Evolutionary conservation across 2,888 invertebrate genomes (phyloP), one percentile per base, ranked within the genome.

Genomic region (Brachyptera risi): DNA sequence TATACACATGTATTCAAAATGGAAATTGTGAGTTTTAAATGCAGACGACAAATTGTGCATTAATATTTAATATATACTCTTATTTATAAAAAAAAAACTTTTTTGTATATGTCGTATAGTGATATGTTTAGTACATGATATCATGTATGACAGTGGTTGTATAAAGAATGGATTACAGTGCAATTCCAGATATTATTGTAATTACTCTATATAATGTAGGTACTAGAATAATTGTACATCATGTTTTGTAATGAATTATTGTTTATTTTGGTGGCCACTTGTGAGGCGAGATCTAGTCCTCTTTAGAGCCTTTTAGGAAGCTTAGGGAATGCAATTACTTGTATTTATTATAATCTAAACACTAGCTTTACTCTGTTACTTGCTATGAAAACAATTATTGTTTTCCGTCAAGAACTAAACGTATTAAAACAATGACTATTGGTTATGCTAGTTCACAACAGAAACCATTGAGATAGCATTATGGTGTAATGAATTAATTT

Each of bases 281-380:
- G n/a, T 19, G 54, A 17, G 37, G 54, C 54, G 21, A 37, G 11
- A 37, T 54, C 54, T 54, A 54, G 54, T 54, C 54, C 27, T n/a
- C n/a, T n/a, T 54, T 54, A 54, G 54, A n/a, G 54, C 13, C 54
- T 54, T 37, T 21, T 47, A 42, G 27, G 17, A 24, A 51, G 37
- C 19, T 54, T 17, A 19, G 19, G 37, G 37, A 24, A 54, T 54
- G 24, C 3, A 37, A 35, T 21, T 54, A 35, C 37, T 54, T 35
- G 37, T 54, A 54, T 37, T 54, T 54, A 54, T 54, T 37, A 54
- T 19, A 37, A 11, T 31, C 11, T 3, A 44, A 44, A 44, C 44
- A 11, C 31, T 31, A 31, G 31, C 31, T 31, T 31, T 5, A n/a
- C n/a, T n/a, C n/a, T n/a, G 5, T 31, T 31, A 31, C 7, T 31